Evolutionary conservation across 2,797 vertebrate species (phyloP).

Genomic region (Paratrypauchen microcephalus): DNA sequence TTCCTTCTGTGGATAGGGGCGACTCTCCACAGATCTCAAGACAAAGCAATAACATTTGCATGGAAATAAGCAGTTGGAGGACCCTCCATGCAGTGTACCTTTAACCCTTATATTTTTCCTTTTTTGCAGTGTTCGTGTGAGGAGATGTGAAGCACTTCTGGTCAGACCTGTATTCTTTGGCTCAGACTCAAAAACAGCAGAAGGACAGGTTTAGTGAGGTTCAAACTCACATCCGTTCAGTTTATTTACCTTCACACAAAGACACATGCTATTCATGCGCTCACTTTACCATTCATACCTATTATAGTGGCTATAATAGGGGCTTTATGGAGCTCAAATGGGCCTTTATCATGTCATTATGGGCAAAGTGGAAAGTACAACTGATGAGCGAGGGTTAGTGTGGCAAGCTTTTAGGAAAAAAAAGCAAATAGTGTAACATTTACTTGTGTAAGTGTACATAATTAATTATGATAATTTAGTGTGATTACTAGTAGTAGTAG

Average conservation of each 20-base stretch:
- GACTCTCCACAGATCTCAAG: too few relatives aligned
- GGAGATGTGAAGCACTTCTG: slow-evolving; percentile 56
- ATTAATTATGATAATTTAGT: too few relatives aligned
- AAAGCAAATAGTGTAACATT: too few relatives aligned
- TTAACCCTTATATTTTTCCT: too few relatives aligned
- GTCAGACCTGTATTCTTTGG: slow-evolving; percentile 67
- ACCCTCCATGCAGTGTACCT: too few relatives aligned
- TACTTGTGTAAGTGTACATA: too few relatives aligned
- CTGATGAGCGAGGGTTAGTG: too few relatives aligned
- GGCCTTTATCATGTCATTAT: slow-evolving; percentile 17
- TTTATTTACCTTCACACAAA: slow-evolving; percentile 28
- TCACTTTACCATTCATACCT: slow-evolving; percentile 9
- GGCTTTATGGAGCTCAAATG: slow-evolving; percentile 7
- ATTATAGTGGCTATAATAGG: background rate
- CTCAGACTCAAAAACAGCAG: slow-evolving; percentile 52
- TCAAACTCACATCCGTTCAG: slow-evolving; percentile 48
- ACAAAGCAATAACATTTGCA: too few relatives aligned
- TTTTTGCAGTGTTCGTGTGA: slow-evolving; percentile 24
- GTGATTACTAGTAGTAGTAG: too few relatives aligned
- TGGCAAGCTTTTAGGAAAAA: too few relatives aligned
- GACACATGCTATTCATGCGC: slow-evolving; percentile 23
- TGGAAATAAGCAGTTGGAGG: too few relatives aligned
- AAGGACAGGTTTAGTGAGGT: slow-evolving; percentile 59
- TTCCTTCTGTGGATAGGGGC: too few relatives aligned
- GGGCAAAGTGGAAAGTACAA: background rate